phyloP scores from a whole-genome alignment of 2,888 invertebrate genomes.

The Platycnemis pennipes region DNA sequence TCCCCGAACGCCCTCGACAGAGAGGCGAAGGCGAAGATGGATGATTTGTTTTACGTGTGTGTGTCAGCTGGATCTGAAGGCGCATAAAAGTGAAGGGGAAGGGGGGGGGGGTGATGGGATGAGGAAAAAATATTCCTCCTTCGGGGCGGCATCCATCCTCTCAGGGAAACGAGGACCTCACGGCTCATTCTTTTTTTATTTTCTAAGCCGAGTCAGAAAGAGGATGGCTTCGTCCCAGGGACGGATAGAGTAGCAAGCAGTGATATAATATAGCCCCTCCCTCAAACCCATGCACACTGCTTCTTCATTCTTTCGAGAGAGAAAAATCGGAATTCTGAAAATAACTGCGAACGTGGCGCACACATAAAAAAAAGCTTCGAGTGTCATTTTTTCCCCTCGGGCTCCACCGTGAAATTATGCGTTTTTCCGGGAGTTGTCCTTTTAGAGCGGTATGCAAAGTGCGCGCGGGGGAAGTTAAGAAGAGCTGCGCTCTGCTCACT shows the following conservation, averaged over 20 bases:
- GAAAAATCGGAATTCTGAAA: conserved; percentile 23
- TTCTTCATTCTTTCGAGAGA: background rate
- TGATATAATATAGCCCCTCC: background rate
- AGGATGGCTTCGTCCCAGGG: background rate
- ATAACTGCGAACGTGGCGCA: conserved; percentile 1
- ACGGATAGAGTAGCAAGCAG: background rate
- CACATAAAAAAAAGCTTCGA: background rate
- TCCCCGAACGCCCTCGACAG: background rate
- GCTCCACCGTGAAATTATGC: conserved; percentile 56
- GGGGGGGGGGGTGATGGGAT: too few species aligned
- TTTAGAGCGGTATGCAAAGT: conserved; percentile 33
- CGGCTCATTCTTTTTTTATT: background rate
- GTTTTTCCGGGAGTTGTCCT: background rate
- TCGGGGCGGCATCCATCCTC: background rate
- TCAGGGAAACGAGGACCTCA: background rate
- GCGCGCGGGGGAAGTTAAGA: background rate
- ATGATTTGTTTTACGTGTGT: conserved; percentile 58
- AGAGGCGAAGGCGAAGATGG: conserved; percentile 2
- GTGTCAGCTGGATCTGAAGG: conserved; percentile 40
- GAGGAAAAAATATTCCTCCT: background rate
- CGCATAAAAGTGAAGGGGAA: background rate
- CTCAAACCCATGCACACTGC: background rate
- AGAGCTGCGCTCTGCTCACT: background rate
- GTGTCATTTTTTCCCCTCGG: conserved; percentile 30
- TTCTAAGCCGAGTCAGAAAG: background rate